Conservation (phyloP, 2,113 vertebrate species). For the Rhagologus leucostigma region DNA sequence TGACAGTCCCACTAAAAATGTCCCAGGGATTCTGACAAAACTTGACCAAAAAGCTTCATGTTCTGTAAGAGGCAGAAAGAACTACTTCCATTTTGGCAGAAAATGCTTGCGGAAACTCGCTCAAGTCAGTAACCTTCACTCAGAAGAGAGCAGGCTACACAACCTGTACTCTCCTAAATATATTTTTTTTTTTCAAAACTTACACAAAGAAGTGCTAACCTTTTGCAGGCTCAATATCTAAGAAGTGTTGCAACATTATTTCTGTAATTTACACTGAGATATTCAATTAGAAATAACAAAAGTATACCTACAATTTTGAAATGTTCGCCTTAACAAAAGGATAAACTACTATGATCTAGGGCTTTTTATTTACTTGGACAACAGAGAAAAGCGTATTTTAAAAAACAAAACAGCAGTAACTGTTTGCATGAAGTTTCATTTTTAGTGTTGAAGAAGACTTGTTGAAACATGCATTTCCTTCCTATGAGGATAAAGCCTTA, state of each 20-base stretch:
- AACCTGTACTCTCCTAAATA: not conserved
- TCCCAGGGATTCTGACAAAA: not conserved
- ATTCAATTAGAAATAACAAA: not conserved
- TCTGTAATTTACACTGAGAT: not conserved
- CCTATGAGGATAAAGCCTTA: not conserved
- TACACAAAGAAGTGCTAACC: not conserved
- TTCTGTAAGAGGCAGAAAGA: not conserved
- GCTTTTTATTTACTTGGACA: not conserved
- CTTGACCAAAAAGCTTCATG: not conserved
- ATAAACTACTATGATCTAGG: not conserved
- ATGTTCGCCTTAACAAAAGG: not conserved
- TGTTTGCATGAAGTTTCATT: not conserved
- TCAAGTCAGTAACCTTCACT: not conserved
- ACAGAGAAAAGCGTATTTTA: not conserved
- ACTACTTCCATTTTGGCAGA: not conserved
- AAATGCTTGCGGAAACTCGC: not conserved
- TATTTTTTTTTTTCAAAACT: not conserved
- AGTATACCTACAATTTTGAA: not conserved
- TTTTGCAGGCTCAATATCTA: not conserved
- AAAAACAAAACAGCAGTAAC: not conserved
- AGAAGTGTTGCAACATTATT: not conserved
- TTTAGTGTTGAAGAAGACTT: not conserved
- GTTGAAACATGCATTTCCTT: constrained; percentile 18
- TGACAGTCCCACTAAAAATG: not conserved
- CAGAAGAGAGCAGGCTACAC: not conserved